phyloP scores from a whole-genome alignment of 1,140 invertebrate genomes.

The Hylaeus volcanicus region DNA sequence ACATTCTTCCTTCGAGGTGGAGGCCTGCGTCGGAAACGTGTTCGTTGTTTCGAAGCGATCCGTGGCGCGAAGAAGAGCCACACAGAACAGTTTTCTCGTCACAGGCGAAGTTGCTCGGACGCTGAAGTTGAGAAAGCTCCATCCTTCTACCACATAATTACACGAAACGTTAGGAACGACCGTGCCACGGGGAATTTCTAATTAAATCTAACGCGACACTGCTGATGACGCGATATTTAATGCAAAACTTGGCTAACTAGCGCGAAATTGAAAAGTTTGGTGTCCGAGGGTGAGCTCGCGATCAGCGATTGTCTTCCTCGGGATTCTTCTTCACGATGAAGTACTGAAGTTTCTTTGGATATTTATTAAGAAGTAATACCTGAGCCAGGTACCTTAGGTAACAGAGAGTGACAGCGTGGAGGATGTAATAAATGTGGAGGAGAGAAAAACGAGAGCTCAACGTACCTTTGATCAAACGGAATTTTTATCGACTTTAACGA shows the following conservation, averaged over 20 bases:
- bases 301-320: neutral
- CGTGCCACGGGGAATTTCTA: slow-evolving; percentile 22
- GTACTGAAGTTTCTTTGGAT: too few relatives aligned
- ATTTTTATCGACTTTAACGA: slow-evolving; percentile 62
- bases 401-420: neutral
- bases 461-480: slow-evolving; percentile 50
- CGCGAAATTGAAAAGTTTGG: neutral
- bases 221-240: neutral
- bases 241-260: neutral
- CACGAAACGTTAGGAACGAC: slow-evolving; percentile 15
- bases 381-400: too few relatives aligned
- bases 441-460: slow-evolving; percentile 35
- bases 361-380: too few relatives aligned
- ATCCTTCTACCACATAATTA: slow-evolving; percentile 49
- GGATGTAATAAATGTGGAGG: slow-evolving; percentile 25
- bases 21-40: slow-evolving; percentile 25
- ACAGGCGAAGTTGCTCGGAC: slow-evolving; percentile 43
- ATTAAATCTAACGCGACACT: slow-evolving; percentile 40
- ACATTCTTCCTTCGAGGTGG: slow-evolving; percentile 16
- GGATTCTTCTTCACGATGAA: too few relatives aligned
- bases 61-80: slow-evolving; percentile 21
- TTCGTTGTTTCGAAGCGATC: slow-evolving; percentile 10
- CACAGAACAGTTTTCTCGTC: slow-evolving; percentile 33
- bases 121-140: slow-evolving; percentile 38
- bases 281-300: too few relatives aligned